These are phyloP conservation scores for Papio anubis DNA, from an alignment of 2,113 vertebrate genomes.

Conservation along the genomic window DNA sequence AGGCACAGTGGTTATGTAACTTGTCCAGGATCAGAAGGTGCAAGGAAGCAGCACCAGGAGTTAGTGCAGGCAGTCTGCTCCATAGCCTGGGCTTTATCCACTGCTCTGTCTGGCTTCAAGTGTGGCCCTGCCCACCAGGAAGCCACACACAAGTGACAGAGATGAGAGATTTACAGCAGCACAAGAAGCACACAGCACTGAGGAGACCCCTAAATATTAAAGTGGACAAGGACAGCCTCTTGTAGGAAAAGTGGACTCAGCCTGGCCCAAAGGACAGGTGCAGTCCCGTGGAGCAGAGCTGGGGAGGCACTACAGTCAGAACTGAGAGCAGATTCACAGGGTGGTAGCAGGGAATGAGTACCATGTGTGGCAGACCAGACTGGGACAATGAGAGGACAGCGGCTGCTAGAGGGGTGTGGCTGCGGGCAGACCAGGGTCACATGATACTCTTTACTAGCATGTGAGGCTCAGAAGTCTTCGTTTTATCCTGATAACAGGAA, in stretches of 20 bases:
- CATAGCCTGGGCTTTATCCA: neutral
- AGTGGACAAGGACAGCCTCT: neutral
- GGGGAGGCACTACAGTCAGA: too few relatives aligned
- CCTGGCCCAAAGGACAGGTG: neutral
- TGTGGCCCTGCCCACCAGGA: neutral
- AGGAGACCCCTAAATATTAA: neutral
- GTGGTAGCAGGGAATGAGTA: too few relatives aligned
- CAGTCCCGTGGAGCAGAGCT: neutral
- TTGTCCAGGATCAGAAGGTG: neutral
- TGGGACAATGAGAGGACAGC: too few relatives aligned
- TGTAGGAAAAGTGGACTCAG: neutral
- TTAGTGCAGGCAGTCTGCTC: neutral
- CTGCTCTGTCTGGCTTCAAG: neutral
- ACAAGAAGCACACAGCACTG: neutral
- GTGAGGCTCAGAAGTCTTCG: neutral
- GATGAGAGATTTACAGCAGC: neutral
- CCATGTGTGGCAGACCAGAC: neutral
- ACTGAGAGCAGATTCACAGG: too few relatives aligned
- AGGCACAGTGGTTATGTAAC: neutral
- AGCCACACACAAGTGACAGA: neutral
- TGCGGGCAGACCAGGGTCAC: neutral
- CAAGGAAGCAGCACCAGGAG: neutral
- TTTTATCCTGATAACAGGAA: neutral
- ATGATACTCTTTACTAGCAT: neutral
- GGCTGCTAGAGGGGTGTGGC: neutral